Conservation (phyloP, 2,888 invertebrate species). For the Laspeyria flexula region DNA sequence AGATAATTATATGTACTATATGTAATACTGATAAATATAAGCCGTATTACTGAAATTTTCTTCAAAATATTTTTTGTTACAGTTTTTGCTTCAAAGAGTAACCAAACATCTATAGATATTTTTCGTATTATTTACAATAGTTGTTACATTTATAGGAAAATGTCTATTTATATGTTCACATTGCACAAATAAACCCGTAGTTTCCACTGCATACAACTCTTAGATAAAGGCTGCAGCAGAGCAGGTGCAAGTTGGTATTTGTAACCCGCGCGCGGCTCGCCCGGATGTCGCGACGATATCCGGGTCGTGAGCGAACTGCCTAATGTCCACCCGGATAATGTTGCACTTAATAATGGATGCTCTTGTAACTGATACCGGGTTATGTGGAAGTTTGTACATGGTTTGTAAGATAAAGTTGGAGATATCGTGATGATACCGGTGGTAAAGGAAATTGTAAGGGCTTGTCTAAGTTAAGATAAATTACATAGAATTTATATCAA, state of each 20-base stretch:
- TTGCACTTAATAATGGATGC: background rate
- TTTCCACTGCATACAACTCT: background rate
- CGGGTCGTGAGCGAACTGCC: slow-evolving; percentile 34
- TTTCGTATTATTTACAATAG: no score
- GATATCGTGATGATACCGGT: no score
- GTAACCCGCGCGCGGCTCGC: slow-evolving; percentile 25
- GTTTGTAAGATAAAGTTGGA: background rate
- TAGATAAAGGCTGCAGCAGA: background rate
- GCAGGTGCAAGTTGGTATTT: slow-evolving; percentile 20
- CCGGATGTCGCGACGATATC: slow-evolving; percentile 20
- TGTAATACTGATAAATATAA: no score
- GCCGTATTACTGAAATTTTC: no score
- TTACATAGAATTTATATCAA: no score
- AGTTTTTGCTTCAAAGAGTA: no score
- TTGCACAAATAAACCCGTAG: background rate
- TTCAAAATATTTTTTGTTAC: no score
- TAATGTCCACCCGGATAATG: slow-evolving; percentile 5
- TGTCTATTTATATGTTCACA: background rate
- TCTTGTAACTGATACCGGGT: background rate
- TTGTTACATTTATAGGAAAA: no score
- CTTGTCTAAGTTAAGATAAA: no score
- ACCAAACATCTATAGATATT: no score
- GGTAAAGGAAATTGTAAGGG: no score
- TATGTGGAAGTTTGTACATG: background rate
- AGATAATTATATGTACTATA: no score